Conservation (phyloP, 1,140 invertebrate species). For the Tribolium madens region DNA sequence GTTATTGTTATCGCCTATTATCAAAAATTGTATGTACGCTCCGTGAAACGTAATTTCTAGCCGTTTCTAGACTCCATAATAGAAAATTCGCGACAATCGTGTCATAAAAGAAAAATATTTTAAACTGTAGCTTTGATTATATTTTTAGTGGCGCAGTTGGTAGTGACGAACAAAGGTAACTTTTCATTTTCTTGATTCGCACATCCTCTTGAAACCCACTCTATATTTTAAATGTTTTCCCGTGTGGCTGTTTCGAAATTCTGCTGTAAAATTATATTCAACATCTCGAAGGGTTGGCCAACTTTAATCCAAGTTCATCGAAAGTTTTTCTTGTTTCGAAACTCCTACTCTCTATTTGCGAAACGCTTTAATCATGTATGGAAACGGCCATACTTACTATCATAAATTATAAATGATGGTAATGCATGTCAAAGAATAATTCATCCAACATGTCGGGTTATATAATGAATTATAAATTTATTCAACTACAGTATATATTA, state of each 20-base stretch:
- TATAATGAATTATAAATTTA: neutral
- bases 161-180: neutral
- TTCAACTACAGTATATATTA: neutral
- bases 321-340: neutral
- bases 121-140: neutral
- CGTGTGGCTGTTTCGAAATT: neutral
- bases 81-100: neutral
- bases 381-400: neutral
- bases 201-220: too few species aligned
- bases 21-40: constrained; percentile 45
- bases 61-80: neutral
- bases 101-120: neutral
- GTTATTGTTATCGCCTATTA: constrained; percentile 41
- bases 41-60: constrained; percentile 7
- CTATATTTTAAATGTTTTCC: neutral
- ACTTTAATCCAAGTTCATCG: constrained; percentile 1
- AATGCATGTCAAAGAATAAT: constrained; percentile 2
- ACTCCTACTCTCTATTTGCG: neutral
- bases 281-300: neutral
- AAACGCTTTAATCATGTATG: constrained; percentile 1
- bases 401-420: neutral
- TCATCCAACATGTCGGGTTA: neutral
- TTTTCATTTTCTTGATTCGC: neutral
- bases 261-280: neutral
- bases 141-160: neutral